Conservation (phyloP, 2,888 invertebrate species). For the Gasteruption jaculator region DNA sequence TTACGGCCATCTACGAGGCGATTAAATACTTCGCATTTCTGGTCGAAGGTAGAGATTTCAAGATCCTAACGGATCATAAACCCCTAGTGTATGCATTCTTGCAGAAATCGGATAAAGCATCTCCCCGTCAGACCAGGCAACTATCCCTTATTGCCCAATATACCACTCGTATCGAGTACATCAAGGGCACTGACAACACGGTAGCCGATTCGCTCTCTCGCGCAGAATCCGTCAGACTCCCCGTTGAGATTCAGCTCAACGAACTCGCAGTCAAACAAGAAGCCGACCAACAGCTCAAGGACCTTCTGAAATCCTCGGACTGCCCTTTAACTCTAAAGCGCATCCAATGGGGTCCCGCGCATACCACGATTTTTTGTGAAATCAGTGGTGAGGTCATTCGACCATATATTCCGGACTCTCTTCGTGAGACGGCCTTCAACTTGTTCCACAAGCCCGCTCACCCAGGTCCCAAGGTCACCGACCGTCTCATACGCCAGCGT, state of each 20-base stretch:
- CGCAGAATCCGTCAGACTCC: constrained; percentile 8
- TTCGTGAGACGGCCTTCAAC: too few species aligned
- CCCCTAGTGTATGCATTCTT: constrained; percentile 16
- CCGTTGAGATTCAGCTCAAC: not conserved
- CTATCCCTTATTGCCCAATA: constrained; percentile 20
- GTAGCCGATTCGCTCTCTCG: constrained; percentile 26
- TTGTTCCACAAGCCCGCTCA: too few species aligned
- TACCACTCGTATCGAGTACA: constrained; percentile 17
- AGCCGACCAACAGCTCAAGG: not conserved
- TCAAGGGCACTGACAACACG: constrained; percentile 21
- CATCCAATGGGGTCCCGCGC: too few species aligned
- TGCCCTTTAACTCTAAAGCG: too few species aligned
- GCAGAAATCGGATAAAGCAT: constrained; percentile 16
- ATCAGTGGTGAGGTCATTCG: too few species aligned
- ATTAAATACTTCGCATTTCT: constrained; percentile 16
- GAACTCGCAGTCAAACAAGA: constrained; percentile 1
- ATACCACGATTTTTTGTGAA: too few species aligned
- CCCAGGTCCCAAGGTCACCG: too few species aligned
- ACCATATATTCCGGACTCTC: too few species aligned
- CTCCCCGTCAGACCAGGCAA: constrained; percentile 21
- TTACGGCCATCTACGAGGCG: constrained; percentile 16
- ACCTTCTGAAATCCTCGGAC: not conserved
- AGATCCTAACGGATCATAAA: constrained; percentile 18
- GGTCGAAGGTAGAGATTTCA: constrained; percentile 17
- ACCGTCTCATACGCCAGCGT: not conserved